phyloP scores from a whole-genome alignment of 2,797 vertebrate genomes.

The Sarcoramphus papa region DNA sequence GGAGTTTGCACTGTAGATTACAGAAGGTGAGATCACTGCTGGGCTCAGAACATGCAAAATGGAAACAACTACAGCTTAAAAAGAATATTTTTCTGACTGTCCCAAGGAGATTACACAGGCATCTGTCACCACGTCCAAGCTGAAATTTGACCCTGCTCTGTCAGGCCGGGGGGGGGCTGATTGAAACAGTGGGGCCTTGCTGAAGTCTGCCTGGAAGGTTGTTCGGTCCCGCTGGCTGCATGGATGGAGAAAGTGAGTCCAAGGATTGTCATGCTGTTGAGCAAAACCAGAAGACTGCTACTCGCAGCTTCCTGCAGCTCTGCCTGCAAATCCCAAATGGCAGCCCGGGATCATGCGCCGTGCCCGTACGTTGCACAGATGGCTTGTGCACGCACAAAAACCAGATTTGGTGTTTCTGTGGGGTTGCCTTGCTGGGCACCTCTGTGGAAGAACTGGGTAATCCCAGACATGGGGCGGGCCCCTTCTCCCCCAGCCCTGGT shows the following conservation, averaged over 20 bases:
- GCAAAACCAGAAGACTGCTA: background rate
- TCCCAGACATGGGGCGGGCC: background rate
- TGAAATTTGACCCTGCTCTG: conserved; percentile 16
- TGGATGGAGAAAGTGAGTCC: conserved; percentile 27
- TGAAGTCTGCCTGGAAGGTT: conserved; percentile 4
- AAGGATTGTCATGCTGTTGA: conserved; percentile 10
- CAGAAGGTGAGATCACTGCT: conserved; percentile 46
- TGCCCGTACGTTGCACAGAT: background rate
- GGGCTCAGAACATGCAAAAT: background rate
- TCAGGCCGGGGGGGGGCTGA: background rate
- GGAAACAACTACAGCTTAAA: conserved; percentile 1
- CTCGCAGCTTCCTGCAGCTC: background rate
- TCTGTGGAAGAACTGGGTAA: rapidly evolving
- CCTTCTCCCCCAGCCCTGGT: background rate
- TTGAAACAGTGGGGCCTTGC: background rate
- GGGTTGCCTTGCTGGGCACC: background rate
- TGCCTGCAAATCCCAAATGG: background rate
- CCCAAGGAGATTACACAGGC: conserved; percentile 22
- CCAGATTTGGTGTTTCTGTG: background rate
- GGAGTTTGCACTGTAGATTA: background rate
- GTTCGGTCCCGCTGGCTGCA: background rate
- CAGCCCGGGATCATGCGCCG: background rate
- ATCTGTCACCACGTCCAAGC: background rate
- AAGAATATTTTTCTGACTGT: background rate
- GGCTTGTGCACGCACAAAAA: background rate